Conservation (phyloP, 2,888 invertebrate genomes). For the Drosophila yooni region DNA sequence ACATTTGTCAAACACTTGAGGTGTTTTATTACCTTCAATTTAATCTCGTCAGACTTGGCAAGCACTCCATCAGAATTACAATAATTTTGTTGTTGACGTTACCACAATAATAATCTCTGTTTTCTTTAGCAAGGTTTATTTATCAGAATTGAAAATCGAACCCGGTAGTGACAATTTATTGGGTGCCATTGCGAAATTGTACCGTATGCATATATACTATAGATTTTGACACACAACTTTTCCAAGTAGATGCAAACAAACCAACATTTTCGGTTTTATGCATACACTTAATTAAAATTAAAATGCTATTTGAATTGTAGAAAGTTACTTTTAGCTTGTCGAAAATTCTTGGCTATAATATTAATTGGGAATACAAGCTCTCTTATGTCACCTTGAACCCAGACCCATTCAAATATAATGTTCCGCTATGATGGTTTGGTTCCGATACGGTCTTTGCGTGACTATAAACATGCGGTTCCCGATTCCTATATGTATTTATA, state of each 20-base stretch:
- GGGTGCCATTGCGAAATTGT: not conserved
- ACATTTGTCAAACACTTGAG: conserved; percentile 19
- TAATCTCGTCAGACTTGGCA: conserved; percentile 3
- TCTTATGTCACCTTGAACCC: not conserved
- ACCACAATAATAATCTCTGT: not conserved
- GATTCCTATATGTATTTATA: not conserved
- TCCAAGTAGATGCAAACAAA: not conserved
- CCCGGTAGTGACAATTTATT: not conserved
- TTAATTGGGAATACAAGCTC: not conserved
- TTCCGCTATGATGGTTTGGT: not conserved
- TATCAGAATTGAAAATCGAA: not conserved
- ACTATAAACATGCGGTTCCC: not conserved
- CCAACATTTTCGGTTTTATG: not conserved
- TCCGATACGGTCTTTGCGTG: not conserved
- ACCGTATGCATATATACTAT: not conserved
- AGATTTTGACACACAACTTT: not conserved
- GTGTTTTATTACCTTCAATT: conserved; percentile 1
- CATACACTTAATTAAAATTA: not conserved
- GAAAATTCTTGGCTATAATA: not conserved
- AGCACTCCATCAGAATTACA: not conserved
- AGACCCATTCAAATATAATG: not conserved
- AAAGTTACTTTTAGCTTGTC: not conserved
- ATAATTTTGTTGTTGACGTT: not conserved
- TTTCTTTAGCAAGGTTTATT: not conserved
- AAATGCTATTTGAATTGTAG: not conserved